Percentiles rank a stretch among this genome's conserved stretches.
phyloP scores from a whole-genome alignment of 2,113 vertebrate species.

The Edolisoma coerulescens region DNA sequence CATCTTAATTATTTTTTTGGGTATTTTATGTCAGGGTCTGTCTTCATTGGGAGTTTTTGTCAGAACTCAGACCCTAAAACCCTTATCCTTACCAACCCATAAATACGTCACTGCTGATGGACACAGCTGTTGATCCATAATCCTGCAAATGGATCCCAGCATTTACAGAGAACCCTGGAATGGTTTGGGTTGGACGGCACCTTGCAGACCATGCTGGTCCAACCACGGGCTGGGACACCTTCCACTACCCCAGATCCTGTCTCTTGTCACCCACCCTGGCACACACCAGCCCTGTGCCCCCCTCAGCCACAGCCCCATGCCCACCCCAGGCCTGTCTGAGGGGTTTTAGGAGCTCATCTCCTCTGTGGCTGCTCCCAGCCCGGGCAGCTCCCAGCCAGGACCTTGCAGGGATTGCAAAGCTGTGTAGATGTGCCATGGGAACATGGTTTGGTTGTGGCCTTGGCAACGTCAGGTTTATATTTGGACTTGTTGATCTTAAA shows the following conservation, averaged over 20 bases:
- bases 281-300: neutral
- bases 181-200: neutral
- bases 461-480: neutral
- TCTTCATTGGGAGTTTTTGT: neutral
- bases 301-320: neutral
- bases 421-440: neutral
- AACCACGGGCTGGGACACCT: neutral
- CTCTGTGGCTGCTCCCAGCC: neutral
- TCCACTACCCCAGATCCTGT: neutral
- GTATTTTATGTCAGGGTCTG: neutral
- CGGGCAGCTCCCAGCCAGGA: neutral
- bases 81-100: neutral
- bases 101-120: fast-evolving
- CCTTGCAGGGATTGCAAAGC: neutral
- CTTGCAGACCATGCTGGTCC: neutral
- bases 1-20: neutral
- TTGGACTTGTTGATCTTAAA: neutral
- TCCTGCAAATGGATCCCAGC: neutral
- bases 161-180: fast-evolving
- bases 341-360: neutral
- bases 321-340: neutral
- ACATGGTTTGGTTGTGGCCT: fast-evolving
- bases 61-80: neutral
- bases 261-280: too few relatives aligned
- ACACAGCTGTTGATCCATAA: fast-evolving